Evolutionary conservation across 2,888 invertebrate genomes (phyloP), one percentile per base, ranked within the genome.

Genomic region (Campaea margaritaria): DNA sequence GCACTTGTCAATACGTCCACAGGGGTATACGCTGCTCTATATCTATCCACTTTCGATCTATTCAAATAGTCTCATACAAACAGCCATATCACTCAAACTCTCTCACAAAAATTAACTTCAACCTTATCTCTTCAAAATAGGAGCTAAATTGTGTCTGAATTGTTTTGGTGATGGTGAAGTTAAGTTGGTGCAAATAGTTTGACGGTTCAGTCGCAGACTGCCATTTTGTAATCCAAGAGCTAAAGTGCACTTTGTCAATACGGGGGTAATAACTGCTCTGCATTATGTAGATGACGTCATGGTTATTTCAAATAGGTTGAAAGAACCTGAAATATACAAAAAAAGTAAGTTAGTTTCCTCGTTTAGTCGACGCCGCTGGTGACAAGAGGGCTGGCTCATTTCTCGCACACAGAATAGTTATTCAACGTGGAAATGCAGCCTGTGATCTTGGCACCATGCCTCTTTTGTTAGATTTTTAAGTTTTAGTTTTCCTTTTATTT

Each of bases 1-100:
- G 85, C 85, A 85, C 88, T 88, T 87, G 88, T 89, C 89, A 88
- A 89, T 89, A 87, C 82, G 69, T 77, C 75, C 75, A 71, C 71
- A 70, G 72, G 70, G 72, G 76, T 69, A 69, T 70, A 72, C 71
- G 67, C 67, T 61, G 68, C 74, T 79, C 72, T 72, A 73, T 75
- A 79, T 74, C 65, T 69, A 73, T 76, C 70, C 67, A 73, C 75
- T 77, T 73, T 78, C 75, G 63, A 81, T 82, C 79, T 83, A 85
- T 87, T 86, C 86, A 85, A 86, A 87, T 85, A 82, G 68, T 57
- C 58, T 58, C 59, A 48, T 49, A 67, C 67, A 60, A 74, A 69
- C 55, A 56, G 52, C 50, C 28, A 31, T 21, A 31, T 31, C n/a
- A 39, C 7, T 27, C 12, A n/a, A 46, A 42, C 47, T 52, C 31